Evolutionary conservation across 2,888 invertebrate genomes (phyloP), one percentile per base, ranked within the genome.

Genomic region (Chalcosyrphus nemorum): DNA sequence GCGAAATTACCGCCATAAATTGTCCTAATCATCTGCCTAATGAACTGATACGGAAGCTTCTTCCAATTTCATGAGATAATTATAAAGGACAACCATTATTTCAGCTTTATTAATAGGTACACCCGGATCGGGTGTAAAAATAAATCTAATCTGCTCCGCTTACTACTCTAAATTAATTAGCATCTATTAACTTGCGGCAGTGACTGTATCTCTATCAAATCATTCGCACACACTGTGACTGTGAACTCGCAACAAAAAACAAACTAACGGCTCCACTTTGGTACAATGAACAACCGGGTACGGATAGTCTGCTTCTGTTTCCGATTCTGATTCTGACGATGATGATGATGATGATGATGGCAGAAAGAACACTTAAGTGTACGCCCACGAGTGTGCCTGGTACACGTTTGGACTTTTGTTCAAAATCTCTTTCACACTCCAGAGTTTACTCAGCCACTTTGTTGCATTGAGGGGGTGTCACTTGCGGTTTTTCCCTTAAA

Each of bases 351-450:
- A 45, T 52, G 72, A 63, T 56, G 35, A 54, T 54, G 45, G 27
- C 21, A 27, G 35, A n/a, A 32, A 59, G 27, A 68, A 15, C 41
- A 68, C 59, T 72, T 59, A 43, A 57, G 63, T 70, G 35, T 78
- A 78, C 82, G 82, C 82, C 82, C 78, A 84, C 78, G 78, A 78
- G 68, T 74, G 78, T 84, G 82, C 82, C 82, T 84, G 82, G 78
- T 68, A 84, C 82, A 74, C 19, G 72, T 57, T 84, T 84, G 78
- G 68, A 78, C 82, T 74, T 78, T 78, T 74, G 74, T 78, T 82
- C 29, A 50, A 50, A 76, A n/a, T n/a, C n/a, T n/a, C n/a, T n/a
- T n/a, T 76, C 65, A 9, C 17, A 17, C 57, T 52, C 59, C n/a
- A n/a, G n/a, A 45, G 57, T 71, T 71, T 45, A 77, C 59, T 66